These are phyloP conservation scores for Lutjanus erythropterus DNA, from an alignment of 2,113 vertebrate genomes.

Conservation along the genomic window DNA sequence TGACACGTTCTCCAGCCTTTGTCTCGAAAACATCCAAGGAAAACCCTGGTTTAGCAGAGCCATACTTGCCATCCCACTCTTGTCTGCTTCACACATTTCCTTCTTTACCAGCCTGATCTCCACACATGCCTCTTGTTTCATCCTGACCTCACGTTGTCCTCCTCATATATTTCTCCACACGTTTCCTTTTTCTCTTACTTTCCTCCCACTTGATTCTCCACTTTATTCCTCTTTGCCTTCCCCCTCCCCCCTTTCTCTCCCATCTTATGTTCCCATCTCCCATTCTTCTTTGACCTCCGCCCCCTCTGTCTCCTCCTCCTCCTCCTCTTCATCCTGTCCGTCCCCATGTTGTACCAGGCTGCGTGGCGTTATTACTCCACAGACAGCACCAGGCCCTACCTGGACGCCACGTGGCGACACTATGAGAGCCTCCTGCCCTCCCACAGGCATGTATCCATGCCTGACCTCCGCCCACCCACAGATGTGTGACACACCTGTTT, in stretches of 20 bases:
- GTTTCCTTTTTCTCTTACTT: conserved; percentile 52
- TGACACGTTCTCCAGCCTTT: no score
- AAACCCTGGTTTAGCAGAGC: conserved; percentile 2
- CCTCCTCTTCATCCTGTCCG: conserved; percentile 67
- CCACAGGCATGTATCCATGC: conserved; percentile 89
- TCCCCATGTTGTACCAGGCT: conserved; percentile 85
- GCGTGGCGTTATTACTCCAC: conserved; percentile 90
- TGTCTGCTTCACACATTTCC: conserved; percentile 18
- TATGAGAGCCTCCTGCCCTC: conserved; percentile 88
- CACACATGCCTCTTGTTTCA: neutral
- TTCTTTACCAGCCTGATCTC: conserved; percentile 10
- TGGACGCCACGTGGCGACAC: conserved; percentile 87
- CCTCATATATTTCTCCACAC: conserved; percentile 21
- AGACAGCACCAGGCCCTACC: conserved; percentile 83
- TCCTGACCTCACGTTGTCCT: conserved; percentile 6
- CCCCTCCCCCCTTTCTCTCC: neutral
- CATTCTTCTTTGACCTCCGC: conserved; percentile 3
- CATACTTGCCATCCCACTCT: neutral
- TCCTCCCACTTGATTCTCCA: neutral
- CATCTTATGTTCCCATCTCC: conserved; percentile 16
- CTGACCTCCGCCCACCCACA: conserved; percentile 80
- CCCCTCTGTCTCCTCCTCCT: conserved; percentile 9
- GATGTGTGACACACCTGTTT: conserved; percentile 73
- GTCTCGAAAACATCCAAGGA: no score
- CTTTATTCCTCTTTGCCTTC: neutral